phyloP scores from a whole-genome alignment of 1,140 invertebrate genomes.

The Anoplophora glabripennis region DNA sequence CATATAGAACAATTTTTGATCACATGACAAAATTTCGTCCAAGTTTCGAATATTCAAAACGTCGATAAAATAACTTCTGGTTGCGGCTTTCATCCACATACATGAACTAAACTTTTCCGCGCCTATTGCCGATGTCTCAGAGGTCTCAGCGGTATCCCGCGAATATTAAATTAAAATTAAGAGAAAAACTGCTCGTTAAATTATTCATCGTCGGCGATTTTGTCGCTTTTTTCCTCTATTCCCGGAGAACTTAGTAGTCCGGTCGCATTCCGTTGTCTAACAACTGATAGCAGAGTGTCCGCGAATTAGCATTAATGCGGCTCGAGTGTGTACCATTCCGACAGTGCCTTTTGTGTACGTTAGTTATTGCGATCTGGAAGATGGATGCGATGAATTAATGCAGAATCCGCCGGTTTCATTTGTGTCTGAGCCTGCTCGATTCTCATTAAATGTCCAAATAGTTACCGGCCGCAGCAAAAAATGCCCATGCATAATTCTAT shows the following conservation, averaged over 20 bases:
- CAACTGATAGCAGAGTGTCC: slow-evolving; percentile 19
- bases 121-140: no score
- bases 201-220: not conserved
- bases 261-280: slow-evolving; percentile 9
- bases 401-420: slow-evolving; percentile 16
- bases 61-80: no score
- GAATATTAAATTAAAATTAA: not conserved
- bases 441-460: slow-evolving; percentile 21
- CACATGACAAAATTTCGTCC: no score
- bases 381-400: slow-evolving; percentile 25
- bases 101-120: no score
- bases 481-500: slow-evolving; percentile 21
- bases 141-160: not conserved
- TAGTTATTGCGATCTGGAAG: slow-evolving; percentile 18
- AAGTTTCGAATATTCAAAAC: no score
- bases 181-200: no score
- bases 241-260: not conserved
- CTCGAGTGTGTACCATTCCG: slow-evolving; percentile 14
- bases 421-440: slow-evolving; percentile 7
- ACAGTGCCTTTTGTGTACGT: slow-evolving; percentile 21
- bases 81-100: no score
- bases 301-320: slow-evolving; percentile 25
- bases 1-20: no score
- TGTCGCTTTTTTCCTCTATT: slow-evolving; percentile 3
- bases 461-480: slow-evolving; percentile 15